Evolutionary conservation across 2,888 invertebrate species (phyloP), one percentile per base, ranked within the genome.

Genomic region (Bombylius discolor): DNA sequence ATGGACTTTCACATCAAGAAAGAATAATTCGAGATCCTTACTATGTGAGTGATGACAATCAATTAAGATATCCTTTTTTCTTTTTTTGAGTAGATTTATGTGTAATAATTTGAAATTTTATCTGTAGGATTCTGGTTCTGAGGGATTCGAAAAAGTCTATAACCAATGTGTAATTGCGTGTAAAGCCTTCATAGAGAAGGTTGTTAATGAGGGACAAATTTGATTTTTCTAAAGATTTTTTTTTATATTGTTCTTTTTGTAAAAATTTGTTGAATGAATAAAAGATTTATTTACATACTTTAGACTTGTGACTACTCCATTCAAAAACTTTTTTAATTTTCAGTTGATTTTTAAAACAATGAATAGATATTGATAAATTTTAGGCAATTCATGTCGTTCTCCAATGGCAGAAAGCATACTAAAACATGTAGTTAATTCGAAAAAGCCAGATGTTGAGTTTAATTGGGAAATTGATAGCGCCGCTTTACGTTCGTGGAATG

Each of bases 361-460:
- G 23, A 23, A 23, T 23, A 23, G 23, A 23, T 23, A 23, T 23
- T 23, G 23, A 23, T 23, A 5, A 5, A 42, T 44, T n/a, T 1
- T 34, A 88, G 95, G 95, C 9, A 96, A 96, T 68, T 94, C 93
- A 61, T 96, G 96, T 70, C 82, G 96, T 5, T 95, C 95, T 5
- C 94, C 96, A 1, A 95, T 94, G 70, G 95, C 94, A 12, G 95
- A 95, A 71, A 92, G 89, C 11, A 85, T 95, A 2, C 89, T 95
- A 68, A 75, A 78, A 51, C 49, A 67, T 56, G 51, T 68, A 11
- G 57, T 69, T 4, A 11, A 48, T 0, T 62, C 65, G 42, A 76
- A 82, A 58, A 67, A 82, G 65, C 11, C 39, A 5, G 55, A 47
- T 8, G n/a, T 49, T 31, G 13, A 9, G 39, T 56, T 65, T 14